Percentiles rank a stretch among this genome's conserved stretches.
Evolutionary conservation across 2,797 vertebrate species (phyloP).

Genomic region (Orestias chungarensis): DNA sequence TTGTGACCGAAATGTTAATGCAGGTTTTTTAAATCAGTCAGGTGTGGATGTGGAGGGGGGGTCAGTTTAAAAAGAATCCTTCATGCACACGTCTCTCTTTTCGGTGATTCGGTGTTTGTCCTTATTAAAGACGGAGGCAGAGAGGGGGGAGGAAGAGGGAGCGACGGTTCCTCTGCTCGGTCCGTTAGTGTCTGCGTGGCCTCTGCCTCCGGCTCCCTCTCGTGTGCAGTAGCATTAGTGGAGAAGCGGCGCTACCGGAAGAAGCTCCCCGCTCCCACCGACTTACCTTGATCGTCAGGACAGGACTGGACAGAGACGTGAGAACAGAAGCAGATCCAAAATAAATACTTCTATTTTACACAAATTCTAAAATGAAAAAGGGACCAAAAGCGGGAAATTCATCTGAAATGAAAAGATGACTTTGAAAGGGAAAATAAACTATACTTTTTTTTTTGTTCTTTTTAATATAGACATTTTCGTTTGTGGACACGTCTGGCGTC

Average conservation of each 20-base stretch:
- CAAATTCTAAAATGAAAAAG: conserved; percentile 75
- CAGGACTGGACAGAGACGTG: conserved; percentile 52
- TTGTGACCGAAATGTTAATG: conserved; percentile 76
- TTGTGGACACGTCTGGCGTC: conserved; percentile 75
- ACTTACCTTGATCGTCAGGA: conserved; percentile 64
- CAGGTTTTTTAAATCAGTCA: conserved; percentile 60
- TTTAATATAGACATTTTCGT: conserved; percentile 76
- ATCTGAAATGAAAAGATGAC: conserved; percentile 70
- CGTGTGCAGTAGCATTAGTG: conserved; percentile 67
- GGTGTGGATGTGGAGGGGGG: no score
- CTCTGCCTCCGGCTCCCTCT: conserved; percentile 46
- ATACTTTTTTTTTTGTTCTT: conserved; percentile 67
- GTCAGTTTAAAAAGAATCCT: conserved; percentile 65
- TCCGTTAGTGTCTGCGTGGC: conserved; percentile 78
- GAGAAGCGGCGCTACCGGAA: conserved; percentile 57
- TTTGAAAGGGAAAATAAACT: conserved; percentile 68
- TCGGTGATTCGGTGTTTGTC: conserved; percentile 66
- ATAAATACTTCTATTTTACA: conserved; percentile 74
- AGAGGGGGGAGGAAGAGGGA: conserved; percentile 49
- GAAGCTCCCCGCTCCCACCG: conserved; percentile 49
- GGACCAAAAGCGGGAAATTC: conserved; percentile 54
- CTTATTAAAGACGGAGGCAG: conserved; percentile 52
- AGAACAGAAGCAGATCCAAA: conserved; percentile 62
- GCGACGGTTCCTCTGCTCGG: conserved; percentile 70
- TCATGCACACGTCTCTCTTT: conserved; percentile 65